A percentile compares a stretch with the other conserved stretches of the same genome.
phyloP scores from a whole-genome alignment of 2,888 invertebrate genomes.

The Andrena chrysosceles region DNA sequence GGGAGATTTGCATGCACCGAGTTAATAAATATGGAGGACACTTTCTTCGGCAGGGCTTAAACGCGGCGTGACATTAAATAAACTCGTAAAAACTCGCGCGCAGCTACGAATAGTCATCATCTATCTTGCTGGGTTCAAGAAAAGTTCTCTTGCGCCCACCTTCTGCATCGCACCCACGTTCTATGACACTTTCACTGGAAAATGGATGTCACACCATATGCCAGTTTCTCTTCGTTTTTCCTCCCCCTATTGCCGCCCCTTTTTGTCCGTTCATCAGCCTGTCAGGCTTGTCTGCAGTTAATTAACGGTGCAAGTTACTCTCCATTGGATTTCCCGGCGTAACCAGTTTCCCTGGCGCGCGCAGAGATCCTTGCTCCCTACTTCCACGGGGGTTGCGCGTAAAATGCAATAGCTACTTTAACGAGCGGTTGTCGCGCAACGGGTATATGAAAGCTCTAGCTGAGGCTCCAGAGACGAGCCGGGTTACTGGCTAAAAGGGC shows the following conservation, averaged over 20 bases:
- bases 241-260: neutral
- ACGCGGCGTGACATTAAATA: neutral
- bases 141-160: neutral
- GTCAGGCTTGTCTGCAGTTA: constrained; percentile 51
- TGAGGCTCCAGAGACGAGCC: neutral
- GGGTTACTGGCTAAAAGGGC: neutral
- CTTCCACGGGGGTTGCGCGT: constrained; percentile 13
- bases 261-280: constrained; percentile 24
- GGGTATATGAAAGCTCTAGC: constrained; percentile 19
- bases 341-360: constrained; percentile 42
- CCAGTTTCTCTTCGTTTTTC: neutral
- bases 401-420: constrained; percentile 56
- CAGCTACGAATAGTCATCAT: neutral
- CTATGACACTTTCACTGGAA: neutral
- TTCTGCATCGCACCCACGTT: neutral
- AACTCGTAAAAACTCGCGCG: neutral
- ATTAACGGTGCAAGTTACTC: constrained; percentile 63
- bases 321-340: constrained; percentile 43
- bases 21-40: constrained; percentile 10
- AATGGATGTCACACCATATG: neutral
- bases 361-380: constrained; percentile 8
- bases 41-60: neutral
- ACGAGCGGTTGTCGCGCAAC: constrained; percentile 51
- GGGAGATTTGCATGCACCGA: neutral
- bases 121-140: too few relatives aligned